Evolutionary conservation across 1,140 invertebrate species (phyloP).

Genomic region (Drosophila nasuta): DNA sequence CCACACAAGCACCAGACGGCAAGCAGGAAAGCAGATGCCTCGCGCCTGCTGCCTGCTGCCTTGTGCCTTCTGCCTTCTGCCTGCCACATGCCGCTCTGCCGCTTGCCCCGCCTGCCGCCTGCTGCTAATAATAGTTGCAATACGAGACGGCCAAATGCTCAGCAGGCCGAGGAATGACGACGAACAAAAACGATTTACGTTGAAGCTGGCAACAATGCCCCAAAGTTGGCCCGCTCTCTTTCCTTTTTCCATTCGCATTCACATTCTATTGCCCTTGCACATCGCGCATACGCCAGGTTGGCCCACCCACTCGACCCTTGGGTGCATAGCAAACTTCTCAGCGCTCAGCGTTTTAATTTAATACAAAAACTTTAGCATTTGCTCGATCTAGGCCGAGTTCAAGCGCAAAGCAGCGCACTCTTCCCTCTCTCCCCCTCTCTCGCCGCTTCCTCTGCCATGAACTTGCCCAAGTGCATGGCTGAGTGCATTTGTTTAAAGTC

Average conservation of each 20-base stretch:
- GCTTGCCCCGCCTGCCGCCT: constrained; percentile 13
- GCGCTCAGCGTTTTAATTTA: constrained; percentile 78
- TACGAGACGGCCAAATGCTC: constrained; percentile 40
- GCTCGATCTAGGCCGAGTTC: constrained; percentile 42
- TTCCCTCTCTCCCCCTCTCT: background rate
- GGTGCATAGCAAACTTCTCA: constrained; percentile 59
- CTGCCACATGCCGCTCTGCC: background rate
- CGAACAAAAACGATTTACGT: constrained; percentile 73
- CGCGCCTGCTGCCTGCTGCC: constrained; percentile 9
- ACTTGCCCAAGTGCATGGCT: constrained; percentile 61
- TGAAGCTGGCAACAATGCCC: constrained; percentile 70
- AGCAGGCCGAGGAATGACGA: constrained; percentile 30
- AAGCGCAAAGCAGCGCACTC: constrained; percentile 26
- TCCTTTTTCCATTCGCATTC: too few species aligned
- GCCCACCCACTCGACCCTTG: background rate
- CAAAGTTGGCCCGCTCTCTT: constrained; percentile 43
- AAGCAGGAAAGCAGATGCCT: constrained; percentile 31
- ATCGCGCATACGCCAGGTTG: constrained; percentile 64
- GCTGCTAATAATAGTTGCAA: constrained; percentile 76
- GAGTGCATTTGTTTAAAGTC: constrained; percentile 79
- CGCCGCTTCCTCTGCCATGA: constrained; percentile 24
- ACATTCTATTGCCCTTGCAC: background rate
- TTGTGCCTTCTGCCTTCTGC: constrained; percentile 4
- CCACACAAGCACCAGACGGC: constrained; percentile 69
- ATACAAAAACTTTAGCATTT: constrained; percentile 73